Evolutionary conservation across 2,797 vertebrate species (phyloP), one percentile per base, ranked within the genome.

Genomic region (Schizopygopsis malacanthus): DNA sequence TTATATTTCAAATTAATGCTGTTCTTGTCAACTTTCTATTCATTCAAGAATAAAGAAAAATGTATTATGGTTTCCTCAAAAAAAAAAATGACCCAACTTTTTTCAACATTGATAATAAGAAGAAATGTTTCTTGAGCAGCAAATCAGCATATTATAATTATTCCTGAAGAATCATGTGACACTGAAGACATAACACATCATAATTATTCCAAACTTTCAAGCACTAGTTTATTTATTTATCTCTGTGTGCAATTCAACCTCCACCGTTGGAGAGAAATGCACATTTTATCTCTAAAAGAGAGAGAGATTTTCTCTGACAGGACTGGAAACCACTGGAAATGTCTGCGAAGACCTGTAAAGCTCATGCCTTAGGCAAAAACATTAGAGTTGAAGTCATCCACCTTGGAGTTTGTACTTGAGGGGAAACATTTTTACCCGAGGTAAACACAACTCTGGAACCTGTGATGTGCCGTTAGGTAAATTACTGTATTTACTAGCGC

Each of bases 361-460:
- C 39, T 72, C 69, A 73, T 59, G 28, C 11, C 7, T 63, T 61
- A 61, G 6, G 43, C 70, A 61, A 61, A 63, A 39, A 50, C 71
- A n/a, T 71, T 73, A 50, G 18, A 59, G 82, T 20, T 67, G 45
- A 80, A 87, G 56, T 78, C 85, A 87, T 50, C 71, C 54, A 83
- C 28, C 65, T 59, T 70, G 5, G 41, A 69, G 28, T 47, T 61
- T 79, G 67, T 52, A 41, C 76, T 79, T 10, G n/a, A n/a, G 7
- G 92, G 90, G 91, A 89, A 92, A 90, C 85, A 76, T 87, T 87
- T 83, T 86, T 77, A 87, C 91, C 50, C 54, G 13, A 84, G 83
- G 72, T 93, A 94, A 94, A 93, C 89, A 88, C 90, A 90, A 69
- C 86, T 88, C 85, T 91, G 86, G 75, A 89, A 89, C 89, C 84